A percentile compares a stretch with the other conserved stretches of the same genome.
Conservation (phyloP, 1,140 invertebrate genomes). For the Phenacoccus solenopsis region DNA sequence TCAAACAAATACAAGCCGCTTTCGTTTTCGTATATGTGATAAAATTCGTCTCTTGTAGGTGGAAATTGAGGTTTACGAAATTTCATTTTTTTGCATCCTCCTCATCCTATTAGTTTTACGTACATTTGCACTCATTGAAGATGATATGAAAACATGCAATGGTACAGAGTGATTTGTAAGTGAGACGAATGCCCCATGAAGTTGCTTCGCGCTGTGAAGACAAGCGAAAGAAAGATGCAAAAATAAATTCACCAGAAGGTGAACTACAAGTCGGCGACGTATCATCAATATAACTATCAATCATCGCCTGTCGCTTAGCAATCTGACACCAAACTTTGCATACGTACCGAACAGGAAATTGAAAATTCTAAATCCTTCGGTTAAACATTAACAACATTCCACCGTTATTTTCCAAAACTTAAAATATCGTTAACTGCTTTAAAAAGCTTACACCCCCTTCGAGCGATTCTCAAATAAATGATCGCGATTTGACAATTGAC, state of each 20-base stretch:
- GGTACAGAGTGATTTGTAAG: too few species aligned
- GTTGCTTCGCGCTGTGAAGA: too few species aligned
- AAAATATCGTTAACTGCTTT: neutral
- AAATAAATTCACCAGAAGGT: too few species aligned
- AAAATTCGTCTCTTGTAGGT: neutral
- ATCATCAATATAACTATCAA: neutral
- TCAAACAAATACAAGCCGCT: constrained; percentile 9
- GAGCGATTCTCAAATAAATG: neutral
- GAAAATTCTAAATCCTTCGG: neutral
- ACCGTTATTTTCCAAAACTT: neutral
- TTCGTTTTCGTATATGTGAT: neutral
- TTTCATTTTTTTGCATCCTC: too few species aligned
- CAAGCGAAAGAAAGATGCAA: neutral
- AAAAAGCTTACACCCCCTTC: neutral
- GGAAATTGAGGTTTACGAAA: neutral
- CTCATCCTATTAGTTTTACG: too few species aligned
- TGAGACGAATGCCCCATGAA: too few species aligned
- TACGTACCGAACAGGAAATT: neutral
- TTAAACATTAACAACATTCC: neutral
- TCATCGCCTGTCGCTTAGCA: neutral
- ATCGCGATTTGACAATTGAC: neutral
- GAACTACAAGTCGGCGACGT: neutral
- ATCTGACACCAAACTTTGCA: constrained; percentile 1
- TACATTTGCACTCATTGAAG: too few species aligned
- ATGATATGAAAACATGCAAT: too few species aligned